Evolutionary conservation across 2,797 vertebrate species (phyloP), one percentile per base, ranked within the genome.

Genomic region (Loriculus beryllinus): DNA sequence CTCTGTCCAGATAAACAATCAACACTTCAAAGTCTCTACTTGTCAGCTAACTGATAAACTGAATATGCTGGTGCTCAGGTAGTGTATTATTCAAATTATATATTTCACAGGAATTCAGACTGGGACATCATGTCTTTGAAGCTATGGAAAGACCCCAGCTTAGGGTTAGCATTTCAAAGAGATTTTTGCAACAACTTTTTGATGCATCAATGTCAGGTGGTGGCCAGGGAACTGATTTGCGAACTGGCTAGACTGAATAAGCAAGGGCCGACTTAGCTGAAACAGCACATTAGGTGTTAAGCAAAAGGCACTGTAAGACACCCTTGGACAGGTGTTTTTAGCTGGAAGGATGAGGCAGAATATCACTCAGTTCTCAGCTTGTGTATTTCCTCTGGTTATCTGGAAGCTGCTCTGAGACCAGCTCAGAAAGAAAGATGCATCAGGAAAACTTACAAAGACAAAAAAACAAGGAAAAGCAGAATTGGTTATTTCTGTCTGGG

Each of bases 11-110:
- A 79, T 86, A 82, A 74, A 74, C 52, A 76, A 94, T 95, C 92
- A 95, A 88, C 92, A 96, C 64, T 92, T 96, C 93, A 96, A 97
- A 95, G 90, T 76, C 79, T 56, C 59, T 72, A 19, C 63, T 88
- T 95, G 92, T 91, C 74, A 88, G 14, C 68, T 95, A 79, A 85
- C 89, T 82, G 95, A 85, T 92, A 97, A 81, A 52, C 56, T 80
- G 65, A 87, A 91, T 87, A 81, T 48, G 23, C 52, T 94, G 80
- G 48, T 82, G 48, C 57, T 96, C 80, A 47, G 42, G 17, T 76
- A 94, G 72, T 94, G 89, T 87, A 95, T 65, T 62, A 96, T 96
- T 96, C 88, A 95, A 95, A 95, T 92, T 47, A 77, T 65, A 67
- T 94, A 95, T 96, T 92, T 96, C 92, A 94, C 88, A 89, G 71